Evolutionary conservation across 1,140 invertebrate species (phyloP), one percentile per base, ranked within the genome.

Genomic region (Neotoxoptera formosana): DNA sequence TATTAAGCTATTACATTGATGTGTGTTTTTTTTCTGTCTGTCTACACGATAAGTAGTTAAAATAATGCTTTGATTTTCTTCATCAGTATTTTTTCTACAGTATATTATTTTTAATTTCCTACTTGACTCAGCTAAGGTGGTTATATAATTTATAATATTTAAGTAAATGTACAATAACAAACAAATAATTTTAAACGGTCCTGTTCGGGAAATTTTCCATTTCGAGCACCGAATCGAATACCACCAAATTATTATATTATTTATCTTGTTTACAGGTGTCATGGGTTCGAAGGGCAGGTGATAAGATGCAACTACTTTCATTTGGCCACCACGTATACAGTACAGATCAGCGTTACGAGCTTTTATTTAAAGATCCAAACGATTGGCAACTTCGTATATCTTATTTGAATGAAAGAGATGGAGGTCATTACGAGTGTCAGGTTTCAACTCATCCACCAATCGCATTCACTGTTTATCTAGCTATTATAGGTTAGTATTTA

Each of bases 301-400:
- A 97, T 8, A 97, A 97, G 76, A 95, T 97, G 1, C 97, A 97
- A 94, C 95, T 98, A 34, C 96, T 98, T 3, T 97, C 97, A 2
- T 97, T 97, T 94, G 97, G 97, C 8, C 95, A 96, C 88, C 97
- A 97, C 94, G 97, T 97, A 0, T 98, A 98, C 95, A 97, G 97
- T 90, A 97, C 96, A n/a, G 97, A 98, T 94, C 92, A 94, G 21
- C 83, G 94, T 34, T 95, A 94, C 83, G 90, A 94, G 76, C 93
- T 94, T 41, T 51, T 48, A 30, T 94, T 94, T 67, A 93, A 94
- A 20, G 93, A 94, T 21, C 94, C 94, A 4, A 94, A 93, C 84
- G 98, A 98, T 95, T 98, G 98, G 98, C 97, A 97, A 56, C 95
- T 98, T 92, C 97, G 98, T 96, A 97, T 98, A 94, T 97, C 97